Percentiles rank a stretch among this genome's conserved stretches.
Evolutionary conservation across 1,140 invertebrate species (phyloP).

Genomic region (Zaprionus kolodkinae): DNA sequence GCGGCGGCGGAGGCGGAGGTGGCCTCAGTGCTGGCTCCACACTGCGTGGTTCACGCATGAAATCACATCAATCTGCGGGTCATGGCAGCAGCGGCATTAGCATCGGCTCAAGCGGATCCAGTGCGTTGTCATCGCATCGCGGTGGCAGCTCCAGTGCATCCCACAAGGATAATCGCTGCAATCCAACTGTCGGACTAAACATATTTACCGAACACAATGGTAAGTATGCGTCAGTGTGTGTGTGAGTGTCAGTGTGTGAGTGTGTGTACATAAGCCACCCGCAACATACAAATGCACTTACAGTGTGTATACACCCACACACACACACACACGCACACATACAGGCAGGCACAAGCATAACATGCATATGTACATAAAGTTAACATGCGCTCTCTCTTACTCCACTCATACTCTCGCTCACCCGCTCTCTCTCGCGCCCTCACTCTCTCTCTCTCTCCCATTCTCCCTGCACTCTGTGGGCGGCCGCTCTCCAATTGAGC

Average conservation of each 20-base stretch:
- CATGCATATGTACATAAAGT: constrained; percentile 33
- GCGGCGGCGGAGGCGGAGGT: constrained; percentile 34
- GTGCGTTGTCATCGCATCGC: constrained; percentile 81
- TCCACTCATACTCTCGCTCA: constrained; percentile 18
- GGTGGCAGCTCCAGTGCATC: constrained; percentile 84
- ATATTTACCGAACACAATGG: constrained; percentile 96
- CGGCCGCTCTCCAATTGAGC: constrained; percentile 76
- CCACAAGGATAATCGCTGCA: constrained; percentile 89
- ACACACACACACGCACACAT: constrained; percentile 25
- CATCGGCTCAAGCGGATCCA: constrained; percentile 85
- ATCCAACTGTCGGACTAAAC: constrained; percentile 90
- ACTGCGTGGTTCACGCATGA: constrained; percentile 80
- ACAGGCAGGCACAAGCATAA: constrained; percentile 2
- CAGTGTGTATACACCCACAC: constrained; percentile 37
- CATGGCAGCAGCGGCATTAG: constrained; percentile 86
- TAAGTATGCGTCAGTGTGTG: constrained; percentile 84
- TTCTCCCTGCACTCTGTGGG: constrained; percentile 38
- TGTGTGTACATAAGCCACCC: constrained; percentile 41
- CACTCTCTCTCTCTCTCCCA: constrained; percentile 4
- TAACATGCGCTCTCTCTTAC: constrained; percentile 28
- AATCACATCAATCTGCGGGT: constrained; percentile 82
- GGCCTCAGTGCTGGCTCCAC: constrained; percentile 76
- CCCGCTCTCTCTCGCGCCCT: constrained; percentile 1
- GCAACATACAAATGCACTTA: constrained; percentile 46
- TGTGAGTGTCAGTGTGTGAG: constrained; percentile 20